Evolutionary conservation across 2,113 vertebrate genomes (phyloP), one percentile per base, ranked within the genome.

Genomic region (Cinclus cinclus): DNA sequence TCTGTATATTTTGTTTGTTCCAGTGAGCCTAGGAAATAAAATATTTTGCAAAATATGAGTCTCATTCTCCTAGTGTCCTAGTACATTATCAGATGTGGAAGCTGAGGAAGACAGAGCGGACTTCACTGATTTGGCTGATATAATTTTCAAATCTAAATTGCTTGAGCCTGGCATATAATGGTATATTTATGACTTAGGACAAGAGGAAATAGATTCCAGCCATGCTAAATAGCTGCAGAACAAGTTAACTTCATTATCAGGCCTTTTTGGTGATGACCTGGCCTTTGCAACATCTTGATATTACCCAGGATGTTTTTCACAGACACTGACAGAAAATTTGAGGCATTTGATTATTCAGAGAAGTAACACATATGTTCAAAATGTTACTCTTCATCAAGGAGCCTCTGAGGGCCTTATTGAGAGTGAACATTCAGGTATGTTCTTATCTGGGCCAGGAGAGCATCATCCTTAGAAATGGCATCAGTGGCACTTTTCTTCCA

Each of bases 81-180:
- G 59, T 52, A 52, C 2, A 11, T 64, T 59, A 18, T 69, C 76
- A 86, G n/a, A 13, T 35, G 24, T 49, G 44, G 44, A 89, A 80
- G 42, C 22, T 77, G 35, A 93, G 19, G 47, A 80, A 87, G 42
- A 84, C 24, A 68, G 25, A 90, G 28, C 39, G 79, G 60, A 91
- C 65, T 79, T 64, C 67, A 64, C 37, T 82, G 52, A 87, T 89
- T 69, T 73, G 44, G 47, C 27, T 69, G 78, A 90, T 82, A 76
- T 25, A 55, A 75, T 75, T 93, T 94, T 69, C 25, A 84, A 89
- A 92, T 64, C 56, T 75, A 52, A 71, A 88, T 92, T 92, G 59
- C 90, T 77, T 81, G 39, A 68, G 44, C 25, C 60, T 89, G 80
- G 28, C 37, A 68, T 63, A 55, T 75, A 82, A 71, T 79, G 27